Evolutionary conservation across 2,113 vertebrate genomes (phyloP).

Genomic region (Camelus dromedarius): DNA sequence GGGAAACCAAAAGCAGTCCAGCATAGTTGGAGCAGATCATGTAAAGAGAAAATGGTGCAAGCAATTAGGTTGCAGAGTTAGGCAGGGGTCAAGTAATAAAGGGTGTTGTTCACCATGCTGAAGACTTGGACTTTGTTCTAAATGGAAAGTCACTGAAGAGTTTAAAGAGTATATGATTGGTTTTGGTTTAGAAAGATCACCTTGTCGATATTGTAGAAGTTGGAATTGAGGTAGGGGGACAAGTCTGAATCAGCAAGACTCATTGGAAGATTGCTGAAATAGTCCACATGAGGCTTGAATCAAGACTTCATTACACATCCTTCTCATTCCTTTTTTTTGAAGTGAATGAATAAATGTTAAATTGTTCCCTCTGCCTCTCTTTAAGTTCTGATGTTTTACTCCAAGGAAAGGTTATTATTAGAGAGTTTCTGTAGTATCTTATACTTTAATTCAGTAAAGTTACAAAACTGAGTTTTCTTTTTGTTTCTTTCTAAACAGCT

Average conservation of each 20-base stretch:
- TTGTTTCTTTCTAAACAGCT: neutral
- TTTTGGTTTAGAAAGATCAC: neutral
- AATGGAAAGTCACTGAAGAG: neutral
- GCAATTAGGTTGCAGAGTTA: neutral
- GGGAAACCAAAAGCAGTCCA: neutral
- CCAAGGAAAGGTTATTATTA: neutral
- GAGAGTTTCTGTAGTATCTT: neutral
- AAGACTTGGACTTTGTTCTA: neutral
- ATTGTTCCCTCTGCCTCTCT: neutral
- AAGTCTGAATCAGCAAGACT: neutral
- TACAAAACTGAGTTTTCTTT: neutral
- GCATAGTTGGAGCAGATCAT: neutral
- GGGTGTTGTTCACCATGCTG: neutral
- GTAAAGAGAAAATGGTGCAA: neutral
- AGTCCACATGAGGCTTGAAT: neutral
- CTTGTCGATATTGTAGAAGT: neutral
- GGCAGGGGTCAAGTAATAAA: neutral
- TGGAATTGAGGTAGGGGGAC: neutral
- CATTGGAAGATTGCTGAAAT: neutral
- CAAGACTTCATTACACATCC: neutral
- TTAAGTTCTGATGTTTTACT: neutral
- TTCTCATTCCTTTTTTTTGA: neutral
- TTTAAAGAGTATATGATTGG: neutral
- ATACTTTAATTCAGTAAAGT: constrained; percentile 1
- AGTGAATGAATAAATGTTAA: neutral